phyloP scores from a whole-genome alignment of 2,113 vertebrate species.

The Nothobranchius kuhntae region DNA sequence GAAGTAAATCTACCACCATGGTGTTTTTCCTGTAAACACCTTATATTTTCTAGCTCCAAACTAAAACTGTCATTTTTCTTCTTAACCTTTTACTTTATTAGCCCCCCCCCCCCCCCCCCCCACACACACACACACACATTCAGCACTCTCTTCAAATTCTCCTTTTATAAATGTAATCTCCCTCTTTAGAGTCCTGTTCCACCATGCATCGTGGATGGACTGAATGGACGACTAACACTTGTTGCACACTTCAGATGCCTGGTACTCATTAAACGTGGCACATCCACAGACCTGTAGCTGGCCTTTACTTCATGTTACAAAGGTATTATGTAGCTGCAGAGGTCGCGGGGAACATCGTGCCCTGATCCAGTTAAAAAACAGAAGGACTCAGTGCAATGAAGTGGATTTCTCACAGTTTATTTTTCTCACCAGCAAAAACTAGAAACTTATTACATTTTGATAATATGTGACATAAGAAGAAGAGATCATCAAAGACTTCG shows the following conservation, averaged over 20 bases:
- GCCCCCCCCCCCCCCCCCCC: too few species aligned
- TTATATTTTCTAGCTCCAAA: background rate
- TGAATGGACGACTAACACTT: too few species aligned
- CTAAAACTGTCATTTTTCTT: background rate
- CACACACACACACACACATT: background rate
- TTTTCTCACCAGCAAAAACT: background rate
- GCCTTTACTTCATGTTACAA: slow-evolving; percentile 42
- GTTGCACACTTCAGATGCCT: background rate
- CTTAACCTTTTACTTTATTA: too few species aligned
- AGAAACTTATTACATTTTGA: background rate
- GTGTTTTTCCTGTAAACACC: slow-evolving; percentile 3
- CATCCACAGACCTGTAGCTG: slow-evolving; percentile 5
- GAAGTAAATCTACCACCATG: slow-evolving; percentile 1
- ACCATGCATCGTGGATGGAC: background rate
- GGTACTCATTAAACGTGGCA: slow-evolving; percentile 8
- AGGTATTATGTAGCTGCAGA: slow-evolving; percentile 47
- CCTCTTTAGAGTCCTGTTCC: background rate
- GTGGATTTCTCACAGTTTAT: background rate
- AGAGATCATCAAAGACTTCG: background rate
- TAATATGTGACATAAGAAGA: background rate
- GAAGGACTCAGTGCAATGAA: too few species aligned
- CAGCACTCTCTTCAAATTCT: background rate
- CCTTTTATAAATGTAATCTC: background rate
- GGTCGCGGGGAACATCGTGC: slow-evolving; percentile 27
- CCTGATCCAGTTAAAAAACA: slow-evolving; percentile 29